Evolutionary conservation across 2,888 invertebrate species (phyloP).

Genomic region (Oxystoma pomonae): DNA sequence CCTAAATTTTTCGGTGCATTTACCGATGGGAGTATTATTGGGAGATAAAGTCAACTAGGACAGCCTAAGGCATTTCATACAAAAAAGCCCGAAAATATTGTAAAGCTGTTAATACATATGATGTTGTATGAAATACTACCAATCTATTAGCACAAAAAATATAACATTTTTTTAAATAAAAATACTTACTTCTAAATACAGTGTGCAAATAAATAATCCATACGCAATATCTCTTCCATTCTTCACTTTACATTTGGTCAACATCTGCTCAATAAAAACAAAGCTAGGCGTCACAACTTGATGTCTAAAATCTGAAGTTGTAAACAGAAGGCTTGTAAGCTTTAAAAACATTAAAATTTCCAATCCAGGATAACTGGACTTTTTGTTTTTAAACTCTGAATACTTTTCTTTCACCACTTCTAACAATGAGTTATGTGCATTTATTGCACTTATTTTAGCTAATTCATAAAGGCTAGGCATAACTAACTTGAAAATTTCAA

Average conservation of each 20-base stretch:
- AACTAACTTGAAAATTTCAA: conserved; percentile 57
- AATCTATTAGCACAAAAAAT: too few species aligned
- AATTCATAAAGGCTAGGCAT: conserved; percentile 60
- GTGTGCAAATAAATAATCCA: conserved; percentile 70
- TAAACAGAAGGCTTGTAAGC: conserved; percentile 73
- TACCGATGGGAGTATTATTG: too few species aligned
- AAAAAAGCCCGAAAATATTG: too few species aligned
- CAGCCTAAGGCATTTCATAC: too few species aligned
- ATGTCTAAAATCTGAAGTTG: conserved; percentile 88
- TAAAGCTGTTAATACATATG: too few species aligned
- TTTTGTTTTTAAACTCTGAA: conserved; percentile 55
- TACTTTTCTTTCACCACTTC: conserved; percentile 72
- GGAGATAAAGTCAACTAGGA: too few species aligned
- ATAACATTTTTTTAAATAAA: too few species aligned
- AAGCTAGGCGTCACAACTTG: conserved; percentile 81
- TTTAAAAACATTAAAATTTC: conserved; percentile 79
- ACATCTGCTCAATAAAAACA: conserved; percentile 78
- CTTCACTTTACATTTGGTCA: conserved; percentile 60
- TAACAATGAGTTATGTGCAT: conserved; percentile 61
- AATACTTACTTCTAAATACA: conserved; percentile 75
- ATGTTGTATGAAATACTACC: too few species aligned
- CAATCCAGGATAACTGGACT: conserved; percentile 59
- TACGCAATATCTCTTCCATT: conserved; percentile 65
- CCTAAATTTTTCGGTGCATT: too few species aligned
- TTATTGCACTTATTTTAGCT: conserved; percentile 65